Evolutionary conservation across 2,888 invertebrate species (phyloP).

Genomic region (Aphodius granarius): DNA sequence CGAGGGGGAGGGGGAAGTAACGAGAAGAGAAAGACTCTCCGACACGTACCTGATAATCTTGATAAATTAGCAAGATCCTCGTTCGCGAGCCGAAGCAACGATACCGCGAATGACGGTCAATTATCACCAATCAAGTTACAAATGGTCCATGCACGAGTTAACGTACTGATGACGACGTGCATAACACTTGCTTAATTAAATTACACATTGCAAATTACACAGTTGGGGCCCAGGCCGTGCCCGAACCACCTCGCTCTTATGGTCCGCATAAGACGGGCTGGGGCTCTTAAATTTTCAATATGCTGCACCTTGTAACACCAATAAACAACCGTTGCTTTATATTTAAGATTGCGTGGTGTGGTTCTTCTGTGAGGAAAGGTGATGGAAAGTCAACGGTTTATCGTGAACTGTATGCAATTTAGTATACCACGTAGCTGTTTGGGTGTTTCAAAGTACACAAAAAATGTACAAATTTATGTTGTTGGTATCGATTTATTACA

Average conservation of each 20-base stretch:
- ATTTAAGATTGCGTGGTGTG: neutral
- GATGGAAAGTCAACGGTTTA: neutral
- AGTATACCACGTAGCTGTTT: neutral
- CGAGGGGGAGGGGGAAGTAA: neutral
- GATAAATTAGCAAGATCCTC: neutral
- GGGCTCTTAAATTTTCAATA: neutral
- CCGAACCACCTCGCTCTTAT: neutral
- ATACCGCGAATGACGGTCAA: slow-evolving; percentile 2
- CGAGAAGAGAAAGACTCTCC: neutral
- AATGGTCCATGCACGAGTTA: slow-evolving; percentile 20
- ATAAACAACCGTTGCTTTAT: neutral
- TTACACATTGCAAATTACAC: slow-evolving; percentile 10
- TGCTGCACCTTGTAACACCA: neutral
- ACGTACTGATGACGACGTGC: slow-evolving; percentile 15
- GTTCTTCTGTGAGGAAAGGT: neutral
- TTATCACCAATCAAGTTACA: slow-evolving; percentile 16
- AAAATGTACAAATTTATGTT: neutral
- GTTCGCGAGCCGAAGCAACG: neutral
- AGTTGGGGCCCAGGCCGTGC: neutral
- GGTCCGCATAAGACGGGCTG: neutral
- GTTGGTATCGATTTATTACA: too few species aligned
- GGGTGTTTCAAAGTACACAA: neutral
- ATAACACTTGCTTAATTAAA: slow-evolving; percentile 8
- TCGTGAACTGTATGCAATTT: neutral
- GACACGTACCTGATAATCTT: neutral